These are phyloP conservation scores for Noctua comes DNA, from an alignment of 2,888 invertebrate species.

Conservation along the genomic window DNA sequence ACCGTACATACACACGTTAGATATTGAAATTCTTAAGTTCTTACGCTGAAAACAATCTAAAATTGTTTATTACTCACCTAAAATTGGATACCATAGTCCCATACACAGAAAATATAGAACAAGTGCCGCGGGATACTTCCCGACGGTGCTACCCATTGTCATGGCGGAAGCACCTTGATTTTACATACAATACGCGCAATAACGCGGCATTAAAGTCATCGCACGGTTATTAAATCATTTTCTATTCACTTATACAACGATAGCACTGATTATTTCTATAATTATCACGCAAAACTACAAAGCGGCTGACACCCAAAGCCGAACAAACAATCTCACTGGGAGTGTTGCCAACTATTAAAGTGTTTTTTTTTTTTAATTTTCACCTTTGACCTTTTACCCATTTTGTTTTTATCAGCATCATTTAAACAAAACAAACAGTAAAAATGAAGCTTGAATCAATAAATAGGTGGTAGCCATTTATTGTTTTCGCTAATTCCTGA, in stretches of 20 bases:
- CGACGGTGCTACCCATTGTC: slow-evolving; percentile 85
- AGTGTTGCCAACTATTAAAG: slow-evolving; percentile 72
- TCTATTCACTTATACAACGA: slow-evolving; percentile 78
- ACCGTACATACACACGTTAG: slow-evolving; percentile 15
- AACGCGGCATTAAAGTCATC: slow-evolving; percentile 80
- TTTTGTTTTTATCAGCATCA: neutral
- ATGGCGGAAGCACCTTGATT: slow-evolving; percentile 87
- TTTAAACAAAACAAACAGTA: no score
- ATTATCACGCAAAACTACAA: slow-evolving; percentile 84
- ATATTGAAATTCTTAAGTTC: slow-evolving; percentile 32
- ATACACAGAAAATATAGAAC: slow-evolving; percentile 86
- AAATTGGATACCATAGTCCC: slow-evolving; percentile 83
- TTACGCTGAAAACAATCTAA: slow-evolving; percentile 54
- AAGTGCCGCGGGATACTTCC: slow-evolving; percentile 84
- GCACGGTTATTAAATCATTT: slow-evolving; percentile 83
- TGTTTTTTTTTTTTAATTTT: neutral
- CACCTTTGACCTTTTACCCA: neutral
- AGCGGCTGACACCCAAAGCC: slow-evolving; percentile 90
- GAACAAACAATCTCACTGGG: slow-evolving; percentile 86
- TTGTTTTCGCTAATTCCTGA: neutral
- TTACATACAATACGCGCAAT: slow-evolving; percentile 80
- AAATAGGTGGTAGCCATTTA: neutral
- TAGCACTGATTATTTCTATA: slow-evolving; percentile 83
- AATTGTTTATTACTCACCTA: slow-evolving; percentile 80
- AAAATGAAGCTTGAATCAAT: neutral